Conservation (phyloP, 2,888 invertebrate species). For the Orgyia antiqua region DNA sequence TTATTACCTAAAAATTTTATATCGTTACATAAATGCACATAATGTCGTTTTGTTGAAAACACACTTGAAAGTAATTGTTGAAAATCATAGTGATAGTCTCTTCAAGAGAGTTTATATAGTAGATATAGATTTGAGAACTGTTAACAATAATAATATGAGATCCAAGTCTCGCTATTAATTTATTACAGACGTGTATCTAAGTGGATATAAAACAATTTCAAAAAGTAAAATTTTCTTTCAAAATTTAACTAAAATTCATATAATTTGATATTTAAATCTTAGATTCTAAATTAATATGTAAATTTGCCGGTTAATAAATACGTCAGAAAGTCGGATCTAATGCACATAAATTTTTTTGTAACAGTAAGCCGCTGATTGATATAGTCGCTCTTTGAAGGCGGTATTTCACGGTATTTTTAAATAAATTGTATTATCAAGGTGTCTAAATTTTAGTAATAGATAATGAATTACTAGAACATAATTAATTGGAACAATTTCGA, state of each 20-base stretch:
- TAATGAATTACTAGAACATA: constrained; percentile 74
- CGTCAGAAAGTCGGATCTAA: constrained; percentile 9
- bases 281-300: neutral
- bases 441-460: constrained; percentile 68
- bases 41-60: constrained; percentile 24
- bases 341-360: constrained; percentile 23
- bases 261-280: constrained; percentile 6
- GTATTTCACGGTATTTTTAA: constrained; percentile 44
- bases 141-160: constrained; percentile 17
- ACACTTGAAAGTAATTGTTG: constrained; percentile 31
- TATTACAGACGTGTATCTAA: too few relatives aligned
- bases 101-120: constrained; percentile 41
- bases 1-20: too few relatives aligned
- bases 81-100: constrained; percentile 42
- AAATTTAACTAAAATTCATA: constrained; percentile 13
- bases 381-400: constrained; percentile 32
- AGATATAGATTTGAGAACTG: constrained; percentile 35
- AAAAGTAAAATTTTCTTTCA: constrained; percentile 6
- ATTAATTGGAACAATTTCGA: constrained; percentile 70
- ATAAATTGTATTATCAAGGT: constrained; percentile 59
- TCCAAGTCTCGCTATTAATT: constrained; percentile 17
- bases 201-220: too few relatives aligned
- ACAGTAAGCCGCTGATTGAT: constrained; percentile 17
- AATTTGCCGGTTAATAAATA: neutral
- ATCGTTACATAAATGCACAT: too few relatives aligned